Evolutionary conservation across 2,797 vertebrate genomes (phyloP).

Genomic region (Chromis chromis): DNA sequence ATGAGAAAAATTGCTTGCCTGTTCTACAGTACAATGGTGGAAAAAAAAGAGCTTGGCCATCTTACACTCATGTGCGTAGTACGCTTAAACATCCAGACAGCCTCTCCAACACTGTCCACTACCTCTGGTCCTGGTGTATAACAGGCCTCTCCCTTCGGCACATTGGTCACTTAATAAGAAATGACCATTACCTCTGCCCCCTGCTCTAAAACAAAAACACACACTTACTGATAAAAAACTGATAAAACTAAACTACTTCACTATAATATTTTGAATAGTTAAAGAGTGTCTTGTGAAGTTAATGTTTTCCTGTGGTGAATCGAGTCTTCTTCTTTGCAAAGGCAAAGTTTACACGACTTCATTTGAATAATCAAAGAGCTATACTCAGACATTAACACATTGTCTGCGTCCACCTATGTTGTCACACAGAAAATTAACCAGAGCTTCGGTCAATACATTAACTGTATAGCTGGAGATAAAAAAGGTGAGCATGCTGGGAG

Average conservation of each 20-base stretch:
- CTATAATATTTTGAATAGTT: constrained; percentile 26
- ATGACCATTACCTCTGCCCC: constrained; percentile 71
- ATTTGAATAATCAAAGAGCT: constrained; percentile 59
- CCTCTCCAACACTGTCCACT: constrained; percentile 40
- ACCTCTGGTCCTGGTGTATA: constrained; percentile 42
- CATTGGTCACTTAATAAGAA: constrained; percentile 78
- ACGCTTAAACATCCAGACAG: constrained; percentile 65
- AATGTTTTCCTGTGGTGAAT: background rate
- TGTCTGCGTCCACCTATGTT: constrained; percentile 22
- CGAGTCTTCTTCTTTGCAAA: background rate
- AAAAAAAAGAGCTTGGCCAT: constrained; percentile 50
- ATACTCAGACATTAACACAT: constrained; percentile 20
- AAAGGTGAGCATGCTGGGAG: constrained; percentile 59
- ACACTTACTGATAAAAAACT: constrained; percentile 22
- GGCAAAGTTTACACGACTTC: background rate
- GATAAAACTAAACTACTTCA: constrained; percentile 15
- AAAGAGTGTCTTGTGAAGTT: constrained; percentile 18
- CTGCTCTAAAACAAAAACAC: constrained; percentile 37
- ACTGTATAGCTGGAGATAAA: constrained; percentile 27
- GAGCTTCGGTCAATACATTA: constrained; percentile 25
- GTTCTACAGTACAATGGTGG: constrained; percentile 61
- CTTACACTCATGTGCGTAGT: constrained; percentile 57
- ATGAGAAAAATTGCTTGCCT: constrained; percentile 79
- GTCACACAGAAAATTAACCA: constrained; percentile 37
- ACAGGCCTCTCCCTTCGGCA: constrained; percentile 56